phyloP scores from a whole-genome alignment of 2,113 vertebrate species.

The Octodon degus region DNA sequence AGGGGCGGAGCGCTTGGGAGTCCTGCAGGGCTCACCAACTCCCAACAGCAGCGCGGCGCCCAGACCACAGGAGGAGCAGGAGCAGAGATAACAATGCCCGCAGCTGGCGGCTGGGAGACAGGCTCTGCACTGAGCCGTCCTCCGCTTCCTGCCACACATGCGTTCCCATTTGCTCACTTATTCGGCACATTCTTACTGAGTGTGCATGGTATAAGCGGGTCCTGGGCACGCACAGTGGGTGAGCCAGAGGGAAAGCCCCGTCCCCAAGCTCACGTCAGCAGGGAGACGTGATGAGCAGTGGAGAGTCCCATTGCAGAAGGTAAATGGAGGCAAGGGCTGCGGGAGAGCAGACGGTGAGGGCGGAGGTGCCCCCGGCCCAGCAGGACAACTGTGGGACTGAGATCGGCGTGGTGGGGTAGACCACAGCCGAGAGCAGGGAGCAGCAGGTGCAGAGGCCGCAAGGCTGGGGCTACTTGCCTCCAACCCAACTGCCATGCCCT shows the following conservation, averaged over 20 bases:
- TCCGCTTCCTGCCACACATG: accelerated
- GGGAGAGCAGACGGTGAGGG: accelerated
- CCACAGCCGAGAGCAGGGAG: neutral
- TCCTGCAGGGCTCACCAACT: neutral
- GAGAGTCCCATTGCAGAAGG: neutral
- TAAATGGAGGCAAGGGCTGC: neutral
- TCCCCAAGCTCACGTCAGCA: neutral
- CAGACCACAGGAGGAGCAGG: neutral
- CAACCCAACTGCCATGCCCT: accelerated
- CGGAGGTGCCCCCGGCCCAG: neutral
- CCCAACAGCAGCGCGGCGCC: neutral
- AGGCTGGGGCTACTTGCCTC: neutral
- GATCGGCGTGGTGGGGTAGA: neutral
- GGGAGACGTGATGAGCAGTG: neutral
- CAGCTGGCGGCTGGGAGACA: neutral
- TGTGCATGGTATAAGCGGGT: no score
- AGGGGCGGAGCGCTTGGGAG: neutral
- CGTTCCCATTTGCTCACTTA: neutral
- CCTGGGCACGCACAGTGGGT: neutral
- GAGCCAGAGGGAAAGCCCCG: neutral
- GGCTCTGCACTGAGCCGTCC: neutral
- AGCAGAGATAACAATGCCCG: accelerated
- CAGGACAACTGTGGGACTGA: neutral
- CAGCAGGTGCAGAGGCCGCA: neutral
- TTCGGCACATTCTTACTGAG: neutral